Percentiles rank a stretch among this genome's conserved stretches.
These are phyloP conservation scores for Hucho hucho DNA, from an alignment of 2,113 vertebrate species.

Conservation along the genomic window DNA sequence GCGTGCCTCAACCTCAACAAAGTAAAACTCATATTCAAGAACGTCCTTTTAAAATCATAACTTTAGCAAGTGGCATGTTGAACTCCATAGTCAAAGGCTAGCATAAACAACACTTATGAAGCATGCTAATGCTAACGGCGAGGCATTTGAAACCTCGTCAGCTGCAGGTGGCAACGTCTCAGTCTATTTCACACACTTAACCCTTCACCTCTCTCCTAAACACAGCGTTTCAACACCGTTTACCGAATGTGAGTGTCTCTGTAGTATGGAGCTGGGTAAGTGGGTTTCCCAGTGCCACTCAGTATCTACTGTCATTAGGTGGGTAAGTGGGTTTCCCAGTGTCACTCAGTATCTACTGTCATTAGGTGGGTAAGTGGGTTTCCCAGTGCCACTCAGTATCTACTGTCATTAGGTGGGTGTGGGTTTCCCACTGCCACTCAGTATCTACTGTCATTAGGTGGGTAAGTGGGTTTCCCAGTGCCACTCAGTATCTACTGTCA, in stretches of 20 bases:
- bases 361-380: too few relatives aligned
- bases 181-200: conserved; percentile 42
- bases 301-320: not conserved
- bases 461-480: too few relatives aligned
- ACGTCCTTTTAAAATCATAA: conserved; percentile 41
- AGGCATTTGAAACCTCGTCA: conserved; percentile 35
- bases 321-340: too few relatives aligned
- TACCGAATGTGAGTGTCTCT: conserved; percentile 8
- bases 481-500: too few relatives aligned
- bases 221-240: conserved; percentile 2
- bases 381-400: too few relatives aligned
- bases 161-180: conserved; percentile 24
- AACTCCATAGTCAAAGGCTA: conserved; percentile 17
- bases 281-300: conserved; percentile 15
- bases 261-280: conserved; percentile 10
- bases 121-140: conserved; percentile 33
- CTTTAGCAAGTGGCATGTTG: conserved; percentile 20
- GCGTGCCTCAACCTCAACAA: too few relatives aligned
- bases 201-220: conserved; percentile 24
- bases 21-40: conserved; percentile 33
- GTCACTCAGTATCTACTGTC: too few relatives aligned
- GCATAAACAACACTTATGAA: conserved; percentile 13
- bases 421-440: too few relatives aligned
- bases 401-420: too few relatives aligned
- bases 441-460: too few relatives aligned